These are phyloP conservation scores for Eupithecia vulgata DNA, from an alignment of 2,888 invertebrate genomes.

Conservation along the genomic window DNA sequence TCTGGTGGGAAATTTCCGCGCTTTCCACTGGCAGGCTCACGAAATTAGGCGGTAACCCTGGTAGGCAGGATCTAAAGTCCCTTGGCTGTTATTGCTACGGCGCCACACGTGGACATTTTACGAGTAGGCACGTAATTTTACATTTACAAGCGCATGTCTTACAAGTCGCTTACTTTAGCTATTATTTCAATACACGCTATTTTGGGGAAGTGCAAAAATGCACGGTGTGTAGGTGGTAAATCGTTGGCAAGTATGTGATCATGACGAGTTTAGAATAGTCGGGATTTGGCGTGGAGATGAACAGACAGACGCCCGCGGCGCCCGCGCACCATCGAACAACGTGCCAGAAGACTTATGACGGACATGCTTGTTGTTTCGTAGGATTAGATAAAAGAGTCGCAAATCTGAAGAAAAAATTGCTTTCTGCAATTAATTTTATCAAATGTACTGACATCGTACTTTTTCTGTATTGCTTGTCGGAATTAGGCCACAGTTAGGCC, in stretches of 20 bases:
- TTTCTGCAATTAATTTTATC: too few species aligned
- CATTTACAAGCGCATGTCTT: not conserved
- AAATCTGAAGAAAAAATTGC: too few species aligned
- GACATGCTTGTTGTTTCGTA: not conserved
- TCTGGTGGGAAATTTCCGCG: conserved; percentile 69
- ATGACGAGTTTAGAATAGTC: conserved; percentile 53
- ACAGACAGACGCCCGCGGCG: conserved; percentile 45
- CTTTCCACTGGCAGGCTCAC: conserved; percentile 56
- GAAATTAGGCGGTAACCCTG: conserved; percentile 14
- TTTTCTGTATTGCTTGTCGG: too few species aligned
- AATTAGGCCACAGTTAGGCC: too few species aligned
- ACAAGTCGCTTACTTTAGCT: not conserved
- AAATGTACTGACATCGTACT: too few species aligned
- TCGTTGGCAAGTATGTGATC: conserved; percentile 51
- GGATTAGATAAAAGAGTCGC: not conserved
- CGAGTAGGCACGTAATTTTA: not conserved
- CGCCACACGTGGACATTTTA: not conserved
- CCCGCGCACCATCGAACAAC: conserved; percentile 21
- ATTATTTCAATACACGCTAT: not conserved
- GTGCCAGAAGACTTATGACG: not conserved
- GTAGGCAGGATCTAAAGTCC: conserved; percentile 11
- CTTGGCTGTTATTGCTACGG: not conserved
- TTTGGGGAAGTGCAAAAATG: conserved; percentile 30
- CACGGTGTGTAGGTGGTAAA: conserved; percentile 37
- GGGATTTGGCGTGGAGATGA: conserved; percentile 50